Base-by-base conservation (phyloP, 2,888 invertebrate species). In the Carabus problematicus region DNA sequence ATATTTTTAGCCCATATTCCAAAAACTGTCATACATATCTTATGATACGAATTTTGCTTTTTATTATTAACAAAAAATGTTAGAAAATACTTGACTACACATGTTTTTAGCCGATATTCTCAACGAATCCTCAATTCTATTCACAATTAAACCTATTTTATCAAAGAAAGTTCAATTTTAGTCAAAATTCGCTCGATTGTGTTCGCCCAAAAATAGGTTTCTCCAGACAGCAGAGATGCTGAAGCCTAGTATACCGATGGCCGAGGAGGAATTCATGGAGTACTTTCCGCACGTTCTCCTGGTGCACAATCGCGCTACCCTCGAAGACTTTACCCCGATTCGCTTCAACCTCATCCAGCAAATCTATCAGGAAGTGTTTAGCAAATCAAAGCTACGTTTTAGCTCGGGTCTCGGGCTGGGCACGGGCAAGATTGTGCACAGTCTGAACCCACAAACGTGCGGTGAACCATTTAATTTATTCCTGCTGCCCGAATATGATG, bases 151-250 rank as follows among this genome's bases (percentile, higher is more conserved):
- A n/a, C n/a, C n/a, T n/a, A n/a, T n/a, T n/a, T n/a, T n/a, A n/a
- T n/a, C n/a, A n/a, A n/a, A n/a, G n/a, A n/a, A n/a, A n/a, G n/a
- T n/a, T n/a, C n/a, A n/a, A n/a, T n/a, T n/a, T n/a, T n/a, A n/a
- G n/a, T n/a, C n/a, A n/a, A n/a, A n/a, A n/a, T n/a, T n/a, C n/a
- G n/a, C n/a, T n/a, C n/a, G n/a, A n/a, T n/a, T n/a, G n/a, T n/a
- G n/a, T n/a, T n/a, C n/a, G n/a, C n/a, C n/a, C n/a, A n/a, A n/a
- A n/a, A 11, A 14, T 77, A 92, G 93, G 76, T 91, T 92, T 79
- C 83, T 94, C 9, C 91, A 91, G 82, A 88, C 91, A 54, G 93
- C 94, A 14, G 94, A 94, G 83, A 94, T 94, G 93, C 81, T 95
- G 73, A 93, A 92, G 79, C 94, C 94, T 0, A 88, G 91, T 0